Conservation (phyloP, 2,888 invertebrate species). For the Uropetala carovei region DNA sequence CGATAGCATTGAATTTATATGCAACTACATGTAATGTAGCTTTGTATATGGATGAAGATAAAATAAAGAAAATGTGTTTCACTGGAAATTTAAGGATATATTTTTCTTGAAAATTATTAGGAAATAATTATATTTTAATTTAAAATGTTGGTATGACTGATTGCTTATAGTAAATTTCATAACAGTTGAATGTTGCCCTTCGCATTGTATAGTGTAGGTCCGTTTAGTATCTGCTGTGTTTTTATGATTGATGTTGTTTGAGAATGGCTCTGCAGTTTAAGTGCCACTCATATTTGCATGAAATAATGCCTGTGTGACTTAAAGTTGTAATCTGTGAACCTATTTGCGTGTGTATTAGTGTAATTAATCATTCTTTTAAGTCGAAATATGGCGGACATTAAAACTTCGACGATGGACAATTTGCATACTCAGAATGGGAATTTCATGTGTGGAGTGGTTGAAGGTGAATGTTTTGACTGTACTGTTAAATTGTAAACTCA, state of each 20-base stretch:
- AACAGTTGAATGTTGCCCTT: neutral
- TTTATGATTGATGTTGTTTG: neutral
- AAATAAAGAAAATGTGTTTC: too few relatives aligned
- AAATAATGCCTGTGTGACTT: constrained; percentile 22
- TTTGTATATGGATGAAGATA: too few relatives aligned
- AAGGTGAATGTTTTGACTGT: constrained; percentile 80
- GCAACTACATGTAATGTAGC: too few relatives aligned
- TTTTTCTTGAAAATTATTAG: too few relatives aligned
- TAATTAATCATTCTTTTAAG: neutral
- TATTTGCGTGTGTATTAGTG: neutral
- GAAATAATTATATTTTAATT: too few relatives aligned
- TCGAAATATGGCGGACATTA: constrained; percentile 72
- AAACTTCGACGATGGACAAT: constrained; percentile 78
- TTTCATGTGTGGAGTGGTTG: constrained; percentile 95
- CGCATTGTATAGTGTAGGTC: constrained; percentile 36
- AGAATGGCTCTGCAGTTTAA: neutral
- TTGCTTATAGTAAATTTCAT: neutral
- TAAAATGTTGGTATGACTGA: neutral
- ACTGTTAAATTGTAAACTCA: neutral
- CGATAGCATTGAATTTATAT: too few relatives aligned
- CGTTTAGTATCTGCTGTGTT: constrained; percentile 33
- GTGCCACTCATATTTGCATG: neutral
- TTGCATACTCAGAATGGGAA: constrained; percentile 83
- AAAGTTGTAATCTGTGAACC: neutral
- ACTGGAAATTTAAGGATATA: too few relatives aligned